A percentile compares a stretch with the other conserved stretches of the same genome.
phyloP scores from a whole-genome alignment of 2,113 vertebrate species.

The Anoura caudifer region DNA sequence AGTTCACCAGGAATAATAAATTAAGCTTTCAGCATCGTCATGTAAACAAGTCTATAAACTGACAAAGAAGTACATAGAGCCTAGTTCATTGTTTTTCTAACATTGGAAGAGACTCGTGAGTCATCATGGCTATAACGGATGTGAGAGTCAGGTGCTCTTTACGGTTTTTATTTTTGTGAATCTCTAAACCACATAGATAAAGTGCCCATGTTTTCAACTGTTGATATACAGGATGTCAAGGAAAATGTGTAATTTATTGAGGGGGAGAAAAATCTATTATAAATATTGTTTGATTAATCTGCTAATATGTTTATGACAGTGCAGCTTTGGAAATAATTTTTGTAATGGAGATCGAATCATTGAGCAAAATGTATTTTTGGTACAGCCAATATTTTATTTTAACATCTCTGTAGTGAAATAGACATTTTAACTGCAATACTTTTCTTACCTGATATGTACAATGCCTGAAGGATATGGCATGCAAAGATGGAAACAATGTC shows the following conservation, averaged over 20 bases:
- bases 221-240: not conserved
- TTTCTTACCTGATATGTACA: not conserved
- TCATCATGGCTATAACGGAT: not conserved
- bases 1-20: not conserved
- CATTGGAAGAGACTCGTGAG: not conserved
- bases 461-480: not conserved
- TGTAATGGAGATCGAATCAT: not conserved
- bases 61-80: not conserved
- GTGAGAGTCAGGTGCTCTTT: not conserved
- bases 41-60: not conserved
- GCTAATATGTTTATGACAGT: not conserved
- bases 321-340: not conserved
- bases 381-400: not conserved
- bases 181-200: not conserved
- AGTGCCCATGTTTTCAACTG: not conserved
- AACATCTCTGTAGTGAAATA: not conserved
- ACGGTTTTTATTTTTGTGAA: not conserved
- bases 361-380: not conserved
- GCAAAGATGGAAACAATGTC: not conserved
- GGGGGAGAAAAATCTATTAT: not conserved
- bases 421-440: not conserved
- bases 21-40: not conserved
- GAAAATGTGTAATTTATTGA: not conserved
- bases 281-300: not conserved
- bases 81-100: not conserved